A percentile compares a stretch with the other conserved stretches of the same genome.
Evolutionary conservation across 2,113 vertebrate species (phyloP).

Genomic region (Chaetodon trifascialis): DNA sequence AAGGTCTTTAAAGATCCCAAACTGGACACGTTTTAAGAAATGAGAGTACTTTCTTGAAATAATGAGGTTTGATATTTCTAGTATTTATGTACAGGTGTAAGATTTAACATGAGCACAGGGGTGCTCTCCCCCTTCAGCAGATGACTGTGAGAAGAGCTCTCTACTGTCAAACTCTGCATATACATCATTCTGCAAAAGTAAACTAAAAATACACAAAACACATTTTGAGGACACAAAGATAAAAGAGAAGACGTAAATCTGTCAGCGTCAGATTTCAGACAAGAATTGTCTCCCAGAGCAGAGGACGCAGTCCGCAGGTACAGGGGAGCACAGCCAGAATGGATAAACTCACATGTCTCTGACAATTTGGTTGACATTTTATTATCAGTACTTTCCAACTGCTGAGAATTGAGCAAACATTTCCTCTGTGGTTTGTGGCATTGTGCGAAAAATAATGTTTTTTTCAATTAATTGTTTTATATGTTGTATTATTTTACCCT

Average conservation of each 20-base stretch:
- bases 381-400: not conserved
- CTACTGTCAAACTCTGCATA: not conserved
- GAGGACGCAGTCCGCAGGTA: not conserved
- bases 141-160: not conserved
- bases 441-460: not conserved
- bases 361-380: conserved; percentile 3
- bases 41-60: not conserved
- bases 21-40: not conserved
- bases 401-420: conserved; percentile 5
- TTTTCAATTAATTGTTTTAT: too few species aligned
- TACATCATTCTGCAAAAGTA: not conserved
- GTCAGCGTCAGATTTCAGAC: not conserved
- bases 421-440: not conserved
- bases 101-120: not conserved
- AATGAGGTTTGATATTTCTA: not conserved
- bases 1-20: not conserved
- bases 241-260: not conserved
- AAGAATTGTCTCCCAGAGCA: not conserved
- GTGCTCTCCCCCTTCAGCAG: not conserved
- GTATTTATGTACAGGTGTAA: not conserved
- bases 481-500: too few species aligned
- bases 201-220: not conserved
- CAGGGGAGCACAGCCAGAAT: not conserved
- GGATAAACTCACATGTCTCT: not conserved
- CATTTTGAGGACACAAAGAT: not conserved